Evolutionary conservation across 2,113 vertebrate genomes (phyloP).

Genomic region (Xiphorhynchus elegans): DNA sequence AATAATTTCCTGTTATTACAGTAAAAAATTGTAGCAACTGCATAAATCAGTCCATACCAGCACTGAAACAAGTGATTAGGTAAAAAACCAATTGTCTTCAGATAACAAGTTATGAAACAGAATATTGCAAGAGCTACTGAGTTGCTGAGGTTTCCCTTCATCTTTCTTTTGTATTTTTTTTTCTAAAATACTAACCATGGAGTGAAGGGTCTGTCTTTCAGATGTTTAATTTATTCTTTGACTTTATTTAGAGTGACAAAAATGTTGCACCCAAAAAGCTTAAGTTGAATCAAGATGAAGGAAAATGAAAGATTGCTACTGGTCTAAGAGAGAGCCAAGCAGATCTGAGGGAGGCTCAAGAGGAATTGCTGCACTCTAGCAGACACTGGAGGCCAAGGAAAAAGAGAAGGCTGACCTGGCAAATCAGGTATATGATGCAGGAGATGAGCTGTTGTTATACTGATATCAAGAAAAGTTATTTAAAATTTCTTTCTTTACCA

Average conservation of each 20-base stretch:
- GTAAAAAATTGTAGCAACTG: not conserved
- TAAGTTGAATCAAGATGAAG: conserved; percentile 83
- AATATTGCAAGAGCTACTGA: not conserved
- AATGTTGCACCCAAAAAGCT: conserved; percentile 88
- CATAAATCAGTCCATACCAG: not conserved
- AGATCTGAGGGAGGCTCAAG: conserved; percentile 83
- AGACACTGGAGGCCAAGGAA: conserved; percentile 83
- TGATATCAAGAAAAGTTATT: not conserved
- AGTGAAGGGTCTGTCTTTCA: not conserved
- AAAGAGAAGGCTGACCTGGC: conserved; percentile 86
- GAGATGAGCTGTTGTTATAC: not conserved
- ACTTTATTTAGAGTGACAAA: conserved; percentile 79
- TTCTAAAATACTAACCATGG: not conserved
- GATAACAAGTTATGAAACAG: not conserved
- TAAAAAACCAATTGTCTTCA: not conserved
- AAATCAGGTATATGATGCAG: conserved; percentile 78
- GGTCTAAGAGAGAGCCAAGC: conserved; percentile 84
- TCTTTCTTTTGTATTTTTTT: not conserved
- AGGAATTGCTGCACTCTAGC: conserved; percentile 79
- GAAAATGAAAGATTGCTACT: conserved; percentile 80
- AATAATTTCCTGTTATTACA: not conserved
- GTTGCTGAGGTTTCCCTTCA: not conserved
- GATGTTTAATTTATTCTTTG: not conserved
- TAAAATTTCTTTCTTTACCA: not conserved
- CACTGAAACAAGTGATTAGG: not conserved